Evolutionary conservation across 1,140 invertebrate species (phyloP).

Genomic region (Pachypsylla venusta): DNA sequence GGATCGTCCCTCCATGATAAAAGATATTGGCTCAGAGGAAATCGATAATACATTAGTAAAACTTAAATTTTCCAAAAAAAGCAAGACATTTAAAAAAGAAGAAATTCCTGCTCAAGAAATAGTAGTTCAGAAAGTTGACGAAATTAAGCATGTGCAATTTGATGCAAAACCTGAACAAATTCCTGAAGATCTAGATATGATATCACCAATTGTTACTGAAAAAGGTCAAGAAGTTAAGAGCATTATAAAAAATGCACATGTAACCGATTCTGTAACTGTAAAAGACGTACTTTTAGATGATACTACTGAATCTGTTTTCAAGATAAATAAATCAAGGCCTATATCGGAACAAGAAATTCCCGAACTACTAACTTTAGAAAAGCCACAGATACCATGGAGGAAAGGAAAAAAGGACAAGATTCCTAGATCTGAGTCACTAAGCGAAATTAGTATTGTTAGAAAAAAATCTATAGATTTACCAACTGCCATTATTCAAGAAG

Average conservation of each 20-base stretch:
- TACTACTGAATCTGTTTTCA: not conserved
- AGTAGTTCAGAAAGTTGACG: not conserved
- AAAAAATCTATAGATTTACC: not conserved
- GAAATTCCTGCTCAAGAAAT: not conserved
- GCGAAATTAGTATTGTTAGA: not conserved
- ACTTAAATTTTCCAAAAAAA: not conserved
- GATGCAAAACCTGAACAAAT: constrained; percentile 2
- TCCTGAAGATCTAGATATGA: constrained; percentile 1
- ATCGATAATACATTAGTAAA: constrained; percentile 1
- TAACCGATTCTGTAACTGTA: no score
- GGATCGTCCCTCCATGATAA: not conserved
- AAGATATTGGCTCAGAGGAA: not conserved
- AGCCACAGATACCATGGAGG: constrained; percentile 19
- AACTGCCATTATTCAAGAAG: constrained; percentile 4
- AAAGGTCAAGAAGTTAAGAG: not conserved
- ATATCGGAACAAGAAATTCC: constrained; percentile 2
- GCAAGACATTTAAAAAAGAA: no score
- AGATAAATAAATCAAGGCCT: constrained; percentile 2
- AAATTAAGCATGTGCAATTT: constrained; percentile 13
- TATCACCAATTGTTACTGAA: not conserved
- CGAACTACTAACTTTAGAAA: constrained; percentile 15
- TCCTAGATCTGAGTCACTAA: not conserved
- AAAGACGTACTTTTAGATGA: no score
- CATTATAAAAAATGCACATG: not conserved
- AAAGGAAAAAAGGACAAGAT: constrained; percentile 14